Conservation (phyloP, 1,140 invertebrate species). For the Heliothis subflexa region DNA sequence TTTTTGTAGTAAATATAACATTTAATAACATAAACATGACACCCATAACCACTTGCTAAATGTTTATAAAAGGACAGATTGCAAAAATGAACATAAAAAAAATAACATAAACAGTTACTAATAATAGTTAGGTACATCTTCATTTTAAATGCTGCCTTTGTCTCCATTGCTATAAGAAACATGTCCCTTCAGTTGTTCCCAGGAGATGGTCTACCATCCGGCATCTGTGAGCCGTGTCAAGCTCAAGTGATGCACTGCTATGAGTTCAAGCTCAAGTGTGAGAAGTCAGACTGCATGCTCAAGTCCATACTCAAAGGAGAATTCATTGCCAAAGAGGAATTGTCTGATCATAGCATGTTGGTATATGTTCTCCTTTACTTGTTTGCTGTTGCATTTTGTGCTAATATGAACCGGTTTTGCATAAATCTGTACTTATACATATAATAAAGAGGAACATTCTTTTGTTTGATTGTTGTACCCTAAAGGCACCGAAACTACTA, state of each 20-base stretch:
- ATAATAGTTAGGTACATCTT: not conserved
- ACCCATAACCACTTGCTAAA: too few relatives aligned
- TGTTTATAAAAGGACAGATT: too few relatives aligned
- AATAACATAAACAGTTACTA: too few relatives aligned
- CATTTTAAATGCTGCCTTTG: not conserved
- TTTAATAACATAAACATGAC: too few relatives aligned
- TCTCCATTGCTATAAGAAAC: not conserved
- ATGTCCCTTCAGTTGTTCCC: slow-evolving; percentile 50
- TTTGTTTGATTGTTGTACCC: too few relatives aligned
- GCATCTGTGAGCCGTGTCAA: slow-evolving; percentile 65
- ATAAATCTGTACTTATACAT: too few relatives aligned
- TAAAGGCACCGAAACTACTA: too few relatives aligned
- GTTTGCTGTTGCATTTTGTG: not conserved
- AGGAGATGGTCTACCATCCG: slow-evolving; percentile 58
- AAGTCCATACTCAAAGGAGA: slow-evolving; percentile 57
- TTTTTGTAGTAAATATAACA: too few relatives aligned
- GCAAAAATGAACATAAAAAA: too few relatives aligned
- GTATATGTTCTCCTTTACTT: slow-evolving; percentile 22
- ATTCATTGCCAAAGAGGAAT: slow-evolving; percentile 44
- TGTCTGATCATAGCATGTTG: slow-evolving; percentile 21
- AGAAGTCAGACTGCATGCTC: slow-evolving; percentile 63
- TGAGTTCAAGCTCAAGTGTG: slow-evolving; percentile 68
- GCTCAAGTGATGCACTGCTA: slow-evolving; percentile 62
- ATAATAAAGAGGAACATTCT: too few relatives aligned
- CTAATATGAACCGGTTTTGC: too few relatives aligned